Percentiles rank a stretch among this genome's conserved stretches.
phyloP scores from a whole-genome alignment of 2,888 invertebrate species.

The Barypeithes pellucidus region DNA sequence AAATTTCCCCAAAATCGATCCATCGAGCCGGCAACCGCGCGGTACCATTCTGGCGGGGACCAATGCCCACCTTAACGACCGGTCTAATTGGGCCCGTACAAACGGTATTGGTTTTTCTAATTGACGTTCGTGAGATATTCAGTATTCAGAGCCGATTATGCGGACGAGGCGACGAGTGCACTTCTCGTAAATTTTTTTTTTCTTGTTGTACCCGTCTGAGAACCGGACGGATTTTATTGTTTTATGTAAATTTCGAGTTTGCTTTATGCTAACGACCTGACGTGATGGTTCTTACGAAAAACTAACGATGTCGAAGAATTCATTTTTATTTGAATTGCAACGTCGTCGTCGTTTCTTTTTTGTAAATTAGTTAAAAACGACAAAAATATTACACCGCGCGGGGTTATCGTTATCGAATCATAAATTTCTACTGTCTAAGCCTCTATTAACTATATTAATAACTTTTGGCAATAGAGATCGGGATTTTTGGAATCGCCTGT shows the following conservation, averaged over 20 bases:
- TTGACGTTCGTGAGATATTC: conserved; percentile 25
- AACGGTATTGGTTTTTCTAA: conserved; percentile 49
- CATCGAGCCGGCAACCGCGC: not conserved
- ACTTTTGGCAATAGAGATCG: not conserved
- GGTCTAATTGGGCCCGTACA: conserved; percentile 40
- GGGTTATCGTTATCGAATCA: too few relatives aligned
- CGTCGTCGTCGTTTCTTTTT: too few relatives aligned
- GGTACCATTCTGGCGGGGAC: conserved; percentile 41
- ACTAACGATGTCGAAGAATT: not conserved
- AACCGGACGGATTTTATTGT: conserved; percentile 11
- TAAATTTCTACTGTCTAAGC: not conserved
- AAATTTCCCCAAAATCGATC: not conserved
- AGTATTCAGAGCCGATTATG: not conserved
- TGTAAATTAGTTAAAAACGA: too few relatives aligned
- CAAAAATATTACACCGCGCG: too few relatives aligned
- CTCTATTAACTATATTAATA: not conserved
- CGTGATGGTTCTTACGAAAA: not conserved
- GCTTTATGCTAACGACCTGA: not conserved
- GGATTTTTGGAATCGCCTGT: not conserved
- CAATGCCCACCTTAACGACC: conserved; percentile 49
- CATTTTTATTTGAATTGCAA: not conserved
- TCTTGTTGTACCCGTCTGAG: not conserved
- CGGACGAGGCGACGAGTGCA: conserved; percentile 1
- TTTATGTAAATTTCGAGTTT: conserved; percentile 8
- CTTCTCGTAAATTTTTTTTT: conserved; percentile 1